Percentiles rank a stretch among this genome's conserved stretches.
Evolutionary conservation across 2,888 invertebrate species (phyloP).

Genomic region (Cosmopolites sordidus): DNA sequence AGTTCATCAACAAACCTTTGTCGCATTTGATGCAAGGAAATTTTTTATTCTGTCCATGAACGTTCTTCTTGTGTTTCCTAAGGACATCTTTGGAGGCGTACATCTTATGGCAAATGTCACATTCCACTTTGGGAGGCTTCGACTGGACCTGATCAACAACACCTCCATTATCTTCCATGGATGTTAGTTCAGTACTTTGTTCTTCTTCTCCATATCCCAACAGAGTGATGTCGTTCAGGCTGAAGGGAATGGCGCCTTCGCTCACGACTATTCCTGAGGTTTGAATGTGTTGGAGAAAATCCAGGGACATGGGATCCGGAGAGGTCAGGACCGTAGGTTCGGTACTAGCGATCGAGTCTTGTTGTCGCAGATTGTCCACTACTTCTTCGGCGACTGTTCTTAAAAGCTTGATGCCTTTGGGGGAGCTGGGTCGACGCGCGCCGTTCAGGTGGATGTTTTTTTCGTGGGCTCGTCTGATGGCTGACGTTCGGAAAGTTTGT

Average conservation of each 20-base stretch:
- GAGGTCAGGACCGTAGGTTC: constrained; percentile 5
- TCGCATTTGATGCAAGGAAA: constrained; percentile 56
- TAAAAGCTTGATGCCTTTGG: constrained; percentile 24
- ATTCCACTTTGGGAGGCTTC: constrained; percentile 34
- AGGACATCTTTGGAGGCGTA: constrained; percentile 42
- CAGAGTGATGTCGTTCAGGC: constrained; percentile 29
- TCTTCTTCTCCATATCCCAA: constrained; percentile 19
- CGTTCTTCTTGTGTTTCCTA: constrained; percentile 41
- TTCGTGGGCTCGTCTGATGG: constrained; percentile 62
- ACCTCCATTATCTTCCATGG: not conserved
- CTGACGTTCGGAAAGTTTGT: constrained; percentile 61
- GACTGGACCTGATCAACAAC: constrained; percentile 6
- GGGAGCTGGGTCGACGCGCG: not conserved
- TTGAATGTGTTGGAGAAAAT: constrained; percentile 28
- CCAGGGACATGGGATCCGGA: constrained; percentile 15
- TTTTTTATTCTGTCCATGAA: constrained; percentile 58
- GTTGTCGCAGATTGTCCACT: constrained; percentile 7
- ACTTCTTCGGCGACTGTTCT: constrained; percentile 28
- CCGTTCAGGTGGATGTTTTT: constrained; percentile 44
- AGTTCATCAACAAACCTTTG: too few species aligned
- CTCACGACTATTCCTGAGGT: constrained; percentile 23
- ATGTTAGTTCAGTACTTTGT: not conserved
- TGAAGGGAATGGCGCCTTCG: constrained; percentile 14
- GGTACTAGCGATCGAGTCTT: not conserved
- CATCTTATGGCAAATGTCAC: constrained; percentile 42